Evolutionary conservation across 1,140 invertebrate genomes (phyloP).

Genomic region (Calycopis cecrops): DNA sequence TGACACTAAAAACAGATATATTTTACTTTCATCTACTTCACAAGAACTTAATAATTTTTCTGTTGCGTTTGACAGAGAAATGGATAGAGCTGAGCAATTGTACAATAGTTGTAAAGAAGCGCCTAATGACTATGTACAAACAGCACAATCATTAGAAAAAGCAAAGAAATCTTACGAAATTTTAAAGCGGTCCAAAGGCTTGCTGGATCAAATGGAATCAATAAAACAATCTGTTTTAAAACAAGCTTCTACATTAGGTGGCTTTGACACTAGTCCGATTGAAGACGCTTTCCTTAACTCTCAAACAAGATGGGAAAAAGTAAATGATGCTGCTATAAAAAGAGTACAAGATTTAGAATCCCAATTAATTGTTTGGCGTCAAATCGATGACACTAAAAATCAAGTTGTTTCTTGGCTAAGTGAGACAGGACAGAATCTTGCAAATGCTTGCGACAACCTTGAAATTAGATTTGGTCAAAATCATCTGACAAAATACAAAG

Average conservation of each 20-base stretch:
- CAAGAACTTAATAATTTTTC: slow-evolving; percentile 85
- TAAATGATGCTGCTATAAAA: slow-evolving; percentile 81
- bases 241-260: slow-evolving; percentile 84
- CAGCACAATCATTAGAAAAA: slow-evolving; percentile 81
- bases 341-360: slow-evolving; percentile 88
- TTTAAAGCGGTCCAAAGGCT: slow-evolving; percentile 83
- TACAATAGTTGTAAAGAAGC: slow-evolving; percentile 76
- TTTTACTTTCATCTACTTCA: slow-evolving; percentile 82
- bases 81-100: slow-evolving; percentile 79
- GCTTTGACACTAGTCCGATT: slow-evolving; percentile 81
- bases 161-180: slow-evolving; percentile 84
- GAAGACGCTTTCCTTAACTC: slow-evolving; percentile 78
- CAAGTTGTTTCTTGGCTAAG: slow-evolving; percentile 90
- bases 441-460: slow-evolving; percentile 83
- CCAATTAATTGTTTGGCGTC: slow-evolving; percentile 92
- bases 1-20: slow-evolving; percentile 85
- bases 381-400: slow-evolving; percentile 90
- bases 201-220: slow-evolving; percentile 84
- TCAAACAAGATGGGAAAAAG: slow-evolving; percentile 84
- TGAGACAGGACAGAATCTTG: slow-evolving; percentile 85
- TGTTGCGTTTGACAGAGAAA: slow-evolving; percentile 80
- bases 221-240: slow-evolving; percentile 83
- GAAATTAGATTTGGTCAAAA: slow-evolving; percentile 87
- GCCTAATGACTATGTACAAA: slow-evolving; percentile 80
- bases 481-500: slow-evolving; percentile 88